A percentile compares a stretch with the other conserved stretches of the same genome.
These are phyloP conservation scores for Eolophus roseicapilla DNA, from an alignment of 2,113 vertebrate species.

Conservation along the genomic window DNA sequence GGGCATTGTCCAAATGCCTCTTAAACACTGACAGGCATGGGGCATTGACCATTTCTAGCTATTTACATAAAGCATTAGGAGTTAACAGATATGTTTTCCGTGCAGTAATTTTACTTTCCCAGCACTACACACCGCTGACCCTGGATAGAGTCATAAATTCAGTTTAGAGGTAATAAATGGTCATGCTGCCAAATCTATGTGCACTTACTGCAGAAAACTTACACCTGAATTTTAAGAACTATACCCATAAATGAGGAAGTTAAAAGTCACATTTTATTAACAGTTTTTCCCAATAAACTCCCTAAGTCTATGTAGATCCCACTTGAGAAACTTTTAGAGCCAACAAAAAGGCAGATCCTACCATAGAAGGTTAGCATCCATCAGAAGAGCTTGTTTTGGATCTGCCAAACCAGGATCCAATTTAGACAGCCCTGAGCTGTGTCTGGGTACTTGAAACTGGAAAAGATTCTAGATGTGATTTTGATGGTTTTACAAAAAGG, in stretches of 20 bases:
- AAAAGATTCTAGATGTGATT: neutral
- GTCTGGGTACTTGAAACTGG: neutral
- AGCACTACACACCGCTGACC: fast-evolving
- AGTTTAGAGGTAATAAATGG: neutral
- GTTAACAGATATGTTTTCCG: neutral
- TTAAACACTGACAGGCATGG: neutral
- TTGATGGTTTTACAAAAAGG: neutral
- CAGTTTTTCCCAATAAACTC: neutral
- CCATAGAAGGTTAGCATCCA: neutral
- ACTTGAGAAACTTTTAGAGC: neutral
- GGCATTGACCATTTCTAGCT: neutral
- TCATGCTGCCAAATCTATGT: neutral
- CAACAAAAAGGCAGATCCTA: neutral
- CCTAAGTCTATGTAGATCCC: neutral
- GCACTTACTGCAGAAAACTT: neutral
- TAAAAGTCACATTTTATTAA: neutral
- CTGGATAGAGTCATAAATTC: neutral
- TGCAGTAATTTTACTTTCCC: neutral
- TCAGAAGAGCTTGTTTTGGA: neutral
- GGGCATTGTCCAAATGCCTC: neutral
- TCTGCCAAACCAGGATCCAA: neutral
- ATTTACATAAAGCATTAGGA: neutral
- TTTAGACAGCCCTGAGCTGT: neutral
- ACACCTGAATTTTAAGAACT: neutral
- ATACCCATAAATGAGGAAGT: neutral